Base-by-base conservation (phyloP, 2,797 vertebrate genomes). In the Alauda arvensis region DNA sequence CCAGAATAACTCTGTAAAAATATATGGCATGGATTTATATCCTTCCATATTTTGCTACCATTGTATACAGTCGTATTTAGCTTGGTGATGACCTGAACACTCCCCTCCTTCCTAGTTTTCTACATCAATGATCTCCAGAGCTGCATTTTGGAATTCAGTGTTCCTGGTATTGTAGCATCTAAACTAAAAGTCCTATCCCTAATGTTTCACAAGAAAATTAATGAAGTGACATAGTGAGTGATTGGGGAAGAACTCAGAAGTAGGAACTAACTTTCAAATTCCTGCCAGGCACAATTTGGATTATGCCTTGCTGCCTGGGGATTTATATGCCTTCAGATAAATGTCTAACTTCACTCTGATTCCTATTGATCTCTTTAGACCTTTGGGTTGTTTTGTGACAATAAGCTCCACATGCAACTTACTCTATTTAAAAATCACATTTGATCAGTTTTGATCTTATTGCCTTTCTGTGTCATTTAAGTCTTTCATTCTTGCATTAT, bases 361-460 rank as follows among this genome's bases (percentile, higher is more conserved):
- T 81, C 51, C 61, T 78, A 87, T 11, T 92, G 67, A 93, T 93
- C 84, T 83, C 79, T 87, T 83, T 31, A 88, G 63, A 76, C 28
- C 49, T 83, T 67, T 56, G 61, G 60, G 77, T 74, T 85, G 40
- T 74, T 88, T 90, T 81, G 28, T 78, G 60, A 88, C 85, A 91
- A 82, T 83, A 79, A 87, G 53, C 37, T 85, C 74, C 31, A 48
- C 34, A 57, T 51, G 49, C 17, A 83, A 61, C 40, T 85, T 83
- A 46, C 12, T 78, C 46, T 77, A 26, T 76, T 75, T 93, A 66
- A 85, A 90, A 85, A 78, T 87, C 49, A 60, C 51, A 92, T 94
- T 94, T 92, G 77, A 94, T 91, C 74, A 56, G 33, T 70, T 93
- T 87, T 90, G 42, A 90, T 85, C 82, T 42, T 85, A 23, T 26